A percentile compares a stretch with the other conserved stretches of the same genome.
phyloP scores from a whole-genome alignment of 2,797 vertebrate genomes.

The Intellagama lesueurii region DNA sequence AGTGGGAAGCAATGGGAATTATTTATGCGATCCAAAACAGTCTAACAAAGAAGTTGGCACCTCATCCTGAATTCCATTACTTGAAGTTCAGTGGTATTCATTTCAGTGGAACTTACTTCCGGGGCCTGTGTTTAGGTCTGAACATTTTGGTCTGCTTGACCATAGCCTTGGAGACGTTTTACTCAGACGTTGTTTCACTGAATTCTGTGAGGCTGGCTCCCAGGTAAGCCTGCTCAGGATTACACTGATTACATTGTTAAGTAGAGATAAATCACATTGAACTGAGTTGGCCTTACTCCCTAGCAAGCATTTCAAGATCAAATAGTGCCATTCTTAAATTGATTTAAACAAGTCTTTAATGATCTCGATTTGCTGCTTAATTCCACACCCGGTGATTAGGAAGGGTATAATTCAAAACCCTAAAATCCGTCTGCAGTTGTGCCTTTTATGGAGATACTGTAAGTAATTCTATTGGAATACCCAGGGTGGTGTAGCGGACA shows the following conservation, averaged over 20 bases:
- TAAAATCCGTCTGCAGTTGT: neutral
- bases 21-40: neutral
- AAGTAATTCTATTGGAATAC: too few species aligned
- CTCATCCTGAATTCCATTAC: neutral
- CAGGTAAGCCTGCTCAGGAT: neutral
- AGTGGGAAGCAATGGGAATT: neutral
- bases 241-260: neutral
- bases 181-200: neutral
- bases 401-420: neutral
- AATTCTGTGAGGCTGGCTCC: neutral
- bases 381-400: neutral
- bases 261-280: neutral
- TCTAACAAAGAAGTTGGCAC: neutral
- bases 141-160: neutral
- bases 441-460: too few species aligned
- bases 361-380: neutral
- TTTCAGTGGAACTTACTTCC: neutral
- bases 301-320: neutral
- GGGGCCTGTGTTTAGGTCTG: neutral
- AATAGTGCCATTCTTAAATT: neutral
- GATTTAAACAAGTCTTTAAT: neutral
- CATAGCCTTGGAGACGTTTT: too few species aligned
- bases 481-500: too few species aligned
- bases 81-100: neutral
- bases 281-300: neutral